Percentiles rank a stretch among this genome's conserved stretches.
phyloP scores from a whole-genome alignment of 1,140 invertebrate species.

The Meloidogyne floridensis region DNA sequence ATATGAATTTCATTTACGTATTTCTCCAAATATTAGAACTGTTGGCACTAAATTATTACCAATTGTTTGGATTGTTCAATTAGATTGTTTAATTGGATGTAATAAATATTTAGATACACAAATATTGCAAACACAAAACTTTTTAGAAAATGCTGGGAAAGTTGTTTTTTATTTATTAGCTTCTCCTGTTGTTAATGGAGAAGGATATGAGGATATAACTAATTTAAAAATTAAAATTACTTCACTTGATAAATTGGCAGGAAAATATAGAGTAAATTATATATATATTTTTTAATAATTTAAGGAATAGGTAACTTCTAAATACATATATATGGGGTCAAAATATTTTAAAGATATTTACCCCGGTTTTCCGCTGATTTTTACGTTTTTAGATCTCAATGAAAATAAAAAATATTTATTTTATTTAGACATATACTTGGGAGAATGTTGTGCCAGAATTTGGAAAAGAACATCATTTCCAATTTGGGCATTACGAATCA shows the following conservation, averaged over 20 bases:
- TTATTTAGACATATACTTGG: background rate
- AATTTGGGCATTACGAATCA: background rate
- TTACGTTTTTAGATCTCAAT: background rate
- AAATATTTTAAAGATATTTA: too few species aligned
- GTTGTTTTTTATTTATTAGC: conserved; percentile 5
- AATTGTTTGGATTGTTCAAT: conserved; percentile 1
- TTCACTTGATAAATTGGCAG: conserved; percentile 1
- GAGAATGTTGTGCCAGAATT: background rate
- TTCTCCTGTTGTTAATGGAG: background rate
- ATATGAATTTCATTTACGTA: background rate
- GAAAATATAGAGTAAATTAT: background rate
- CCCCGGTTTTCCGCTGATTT: too few species aligned
- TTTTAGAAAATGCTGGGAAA: background rate
- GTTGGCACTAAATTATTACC: background rate
- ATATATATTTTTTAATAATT: background rate
- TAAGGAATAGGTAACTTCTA: too few species aligned
- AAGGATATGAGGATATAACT: background rate
- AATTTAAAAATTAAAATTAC: conserved; percentile 6
- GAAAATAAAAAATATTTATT: background rate
- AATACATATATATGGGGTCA: too few species aligned
- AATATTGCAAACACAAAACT: background rate
- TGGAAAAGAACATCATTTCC: conserved; percentile 9
- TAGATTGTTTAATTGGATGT: conserved; percentile 9
- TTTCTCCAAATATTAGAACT: background rate
- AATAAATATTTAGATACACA: conserved; percentile 7